phyloP scores from a whole-genome alignment of 2,888 invertebrate genomes.

The Xanthia togata region DNA sequence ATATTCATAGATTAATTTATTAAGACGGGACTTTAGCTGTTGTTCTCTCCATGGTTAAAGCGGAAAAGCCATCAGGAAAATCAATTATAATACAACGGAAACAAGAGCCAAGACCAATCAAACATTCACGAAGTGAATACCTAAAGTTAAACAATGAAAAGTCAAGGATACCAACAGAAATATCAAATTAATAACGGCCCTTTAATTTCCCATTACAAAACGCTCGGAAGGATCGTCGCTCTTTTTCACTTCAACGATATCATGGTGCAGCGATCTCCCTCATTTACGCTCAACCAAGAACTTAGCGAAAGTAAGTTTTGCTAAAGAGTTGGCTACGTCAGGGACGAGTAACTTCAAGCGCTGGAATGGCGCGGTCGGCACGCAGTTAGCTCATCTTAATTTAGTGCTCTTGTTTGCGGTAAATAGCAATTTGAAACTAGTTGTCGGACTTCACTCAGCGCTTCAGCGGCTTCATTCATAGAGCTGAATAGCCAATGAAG shows the following conservation, averaged over 20 bases:
- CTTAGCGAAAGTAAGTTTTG: conserved; percentile 75
- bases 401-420: conserved; percentile 86
- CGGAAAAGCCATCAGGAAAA: background rate
- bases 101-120: conserved; percentile 25
- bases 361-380: conserved; percentile 67
- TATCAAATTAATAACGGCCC: conserved; percentile 13
- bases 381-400: conserved; percentile 84
- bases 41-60: background rate
- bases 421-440: conserved; percentile 86
- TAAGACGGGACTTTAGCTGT: background rate
- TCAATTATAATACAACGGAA: conserved; percentile 5
- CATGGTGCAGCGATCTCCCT: conserved; percentile 68
- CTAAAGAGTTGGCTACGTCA: conserved; percentile 72
- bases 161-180: conserved; percentile 13
- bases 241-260: conserved; percentile 66
- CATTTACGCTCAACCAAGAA: conserved; percentile 68
- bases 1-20: background rate
- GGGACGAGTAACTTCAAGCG: conserved; percentile 66
- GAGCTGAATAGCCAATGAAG: conserved; percentile 75
- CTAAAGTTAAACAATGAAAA: conserved; percentile 26
- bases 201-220: conserved; percentile 53
- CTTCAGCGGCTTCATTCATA: conserved; percentile 67
- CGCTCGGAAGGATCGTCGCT: conserved; percentile 27
- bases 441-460: conserved; percentile 78
- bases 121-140: conserved; percentile 10